A percentile compares a stretch with the other conserved stretches of the same genome.
phyloP scores from a whole-genome alignment of 2,797 vertebrate genomes.

The Lophius americanus region DNA sequence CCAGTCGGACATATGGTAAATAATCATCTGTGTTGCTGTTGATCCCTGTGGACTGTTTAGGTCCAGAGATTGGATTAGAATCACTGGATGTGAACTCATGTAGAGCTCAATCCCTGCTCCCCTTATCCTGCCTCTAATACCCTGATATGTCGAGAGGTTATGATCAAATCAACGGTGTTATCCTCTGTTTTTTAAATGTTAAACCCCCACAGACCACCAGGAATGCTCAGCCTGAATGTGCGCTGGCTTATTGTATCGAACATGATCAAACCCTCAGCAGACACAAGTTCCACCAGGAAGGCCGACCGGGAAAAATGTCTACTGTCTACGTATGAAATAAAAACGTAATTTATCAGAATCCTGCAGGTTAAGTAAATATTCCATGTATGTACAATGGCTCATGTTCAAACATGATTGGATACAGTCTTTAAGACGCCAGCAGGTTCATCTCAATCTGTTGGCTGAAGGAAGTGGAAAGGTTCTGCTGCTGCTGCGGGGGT shows the following conservation, averaged over 20 bases:
- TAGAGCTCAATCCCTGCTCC: constrained; percentile 55
- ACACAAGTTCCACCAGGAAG: too few species aligned
- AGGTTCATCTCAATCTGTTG: constrained; percentile 35
- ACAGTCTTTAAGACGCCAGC: constrained; percentile 45
- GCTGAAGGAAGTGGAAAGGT: constrained; percentile 18
- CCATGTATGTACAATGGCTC: too few species aligned
- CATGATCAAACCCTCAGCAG: too few species aligned
- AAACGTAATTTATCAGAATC: constrained; percentile 36
- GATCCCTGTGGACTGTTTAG: constrained; percentile 33
- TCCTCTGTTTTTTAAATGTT: constrained; percentile 53
- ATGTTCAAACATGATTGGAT: constrained; percentile 3
- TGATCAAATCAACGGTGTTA: constrained; percentile 66
- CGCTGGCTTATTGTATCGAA: too few species aligned
- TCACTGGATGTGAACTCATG: constrained; percentile 55
- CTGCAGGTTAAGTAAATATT: constrained; percentile 4
- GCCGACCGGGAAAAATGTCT: too few species aligned
- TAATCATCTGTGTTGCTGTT: constrained; percentile 15
- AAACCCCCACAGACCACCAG: constrained; percentile 3
- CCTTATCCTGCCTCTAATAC: constrained; percentile 64
- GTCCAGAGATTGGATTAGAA: constrained; percentile 70
- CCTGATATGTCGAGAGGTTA: constrained; percentile 62
- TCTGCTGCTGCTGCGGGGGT: constrained; percentile 26
- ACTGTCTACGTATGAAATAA: constrained; percentile 7
- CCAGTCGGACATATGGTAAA: constrained; percentile 54
- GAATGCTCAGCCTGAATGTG: too few species aligned